These are phyloP conservation scores for Nasonia longicornis DNA, from an alignment of 1,140 invertebrate genomes.

Conservation along the genomic window DNA sequence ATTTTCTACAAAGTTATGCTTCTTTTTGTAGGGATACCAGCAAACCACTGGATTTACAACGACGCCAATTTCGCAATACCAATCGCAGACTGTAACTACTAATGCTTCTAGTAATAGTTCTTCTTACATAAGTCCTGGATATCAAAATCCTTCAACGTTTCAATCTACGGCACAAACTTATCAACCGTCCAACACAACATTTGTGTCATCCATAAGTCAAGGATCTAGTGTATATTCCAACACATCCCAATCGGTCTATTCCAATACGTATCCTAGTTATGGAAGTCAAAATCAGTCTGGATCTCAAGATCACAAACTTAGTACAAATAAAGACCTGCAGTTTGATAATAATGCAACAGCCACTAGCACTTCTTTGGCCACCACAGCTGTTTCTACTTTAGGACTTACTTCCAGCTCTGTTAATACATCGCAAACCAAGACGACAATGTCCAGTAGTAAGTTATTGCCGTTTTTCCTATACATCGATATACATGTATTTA, in stretches of 20 bases:
- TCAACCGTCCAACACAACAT: conserved; percentile 65
- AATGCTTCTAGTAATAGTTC: conserved; percentile 62
- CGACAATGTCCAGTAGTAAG: conserved; percentile 67
- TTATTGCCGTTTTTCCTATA: conserved; percentile 6
- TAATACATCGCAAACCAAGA: conserved; percentile 67
- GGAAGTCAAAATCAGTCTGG: conserved; percentile 59
- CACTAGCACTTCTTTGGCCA: conserved; percentile 66
- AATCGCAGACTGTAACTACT: conserved; percentile 60
- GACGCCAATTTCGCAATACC: conserved; percentile 65
- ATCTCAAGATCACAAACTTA: conserved; percentile 69
- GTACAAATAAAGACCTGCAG: conserved; percentile 68
- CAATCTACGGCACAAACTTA: conserved; percentile 64
- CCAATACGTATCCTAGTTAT: conserved; percentile 62
- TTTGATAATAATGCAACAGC: conserved; percentile 70
- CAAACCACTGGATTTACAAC: conserved; percentile 61
- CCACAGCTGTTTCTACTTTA: conserved; percentile 70
- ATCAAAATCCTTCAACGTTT: conserved; percentile 64
- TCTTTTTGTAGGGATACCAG: conserved; percentile 59
- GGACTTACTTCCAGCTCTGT: conserved; percentile 67
- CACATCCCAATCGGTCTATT: conserved; percentile 65
- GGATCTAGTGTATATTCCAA: conserved; percentile 63
- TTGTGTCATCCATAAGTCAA: conserved; percentile 65
- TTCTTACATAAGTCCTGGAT: conserved; percentile 61
- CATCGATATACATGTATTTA: neutral
- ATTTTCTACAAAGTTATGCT: neutral